Evolutionary conservation across 2,888 invertebrate species (phyloP), one percentile per base, ranked within the genome.

Genomic region (Diarsia brunnea): DNA sequence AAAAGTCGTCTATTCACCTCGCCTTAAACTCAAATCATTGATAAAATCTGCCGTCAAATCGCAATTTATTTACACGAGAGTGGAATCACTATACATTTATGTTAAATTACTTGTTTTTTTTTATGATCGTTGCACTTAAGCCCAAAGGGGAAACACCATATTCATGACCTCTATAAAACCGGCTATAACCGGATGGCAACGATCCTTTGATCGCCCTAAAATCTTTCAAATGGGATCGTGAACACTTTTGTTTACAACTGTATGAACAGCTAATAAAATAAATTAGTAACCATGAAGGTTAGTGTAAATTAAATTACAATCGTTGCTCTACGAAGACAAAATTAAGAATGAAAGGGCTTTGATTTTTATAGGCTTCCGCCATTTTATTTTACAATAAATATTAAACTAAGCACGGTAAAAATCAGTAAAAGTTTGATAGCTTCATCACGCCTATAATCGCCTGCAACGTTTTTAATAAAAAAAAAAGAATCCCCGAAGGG

Each of bases 131-230:
- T 80, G 66, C 66, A 45, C 49, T 45, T 74, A 51, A 49, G 24
- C n/a, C 27, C 51, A 21, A 45, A 51, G 45, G 71, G 78, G 78
- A 82, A 69, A 69, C 77, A 65, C 27, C n/a, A 24, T 61, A 43
- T 53, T 53, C 60, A 14, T 47, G 31, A 55, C 53, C 47, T 76
- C 4, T 47, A 47, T 51, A 49, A 43, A 78, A 80, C 78, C 27
- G 53, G 80, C 49, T 63, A 14, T 2, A 45, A 75, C 24, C 45
- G 58, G 19, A 65, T 60, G 21, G 10, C 24, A 77, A 49, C 12
- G 47, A 67, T 27, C 49, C 24, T 75, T 47, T 63, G 2, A 47
- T 64, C 16, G 31, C 16, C 31, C 8, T 16, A 27, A 45, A 53
- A 16, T 45, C 19, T 67, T 66, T n/a, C 8, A n/a, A 38, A n/a